Evolutionary conservation across 2,888 invertebrate species (phyloP).

Genomic region (Clusia tigrina): DNA sequence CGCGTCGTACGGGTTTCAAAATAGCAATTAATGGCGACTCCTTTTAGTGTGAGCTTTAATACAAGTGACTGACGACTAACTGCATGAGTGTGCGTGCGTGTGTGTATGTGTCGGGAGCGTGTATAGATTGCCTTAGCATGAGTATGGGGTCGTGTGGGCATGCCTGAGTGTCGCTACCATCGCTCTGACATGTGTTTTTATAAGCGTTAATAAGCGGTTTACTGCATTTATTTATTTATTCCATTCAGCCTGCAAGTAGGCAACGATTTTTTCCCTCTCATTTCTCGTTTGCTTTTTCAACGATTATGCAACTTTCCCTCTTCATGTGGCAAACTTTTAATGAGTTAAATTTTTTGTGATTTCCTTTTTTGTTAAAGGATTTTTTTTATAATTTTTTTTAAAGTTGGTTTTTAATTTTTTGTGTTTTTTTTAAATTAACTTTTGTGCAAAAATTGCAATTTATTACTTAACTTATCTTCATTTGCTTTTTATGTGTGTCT

Average conservation of each 20-base stretch:
- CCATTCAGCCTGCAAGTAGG: neutral
- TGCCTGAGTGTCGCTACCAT: too few relatives aligned
- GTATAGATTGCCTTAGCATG: too few relatives aligned
- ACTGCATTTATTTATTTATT: neutral
- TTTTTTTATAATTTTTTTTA: too few relatives aligned
- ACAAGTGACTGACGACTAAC: neutral
- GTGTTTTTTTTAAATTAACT: too few relatives aligned
- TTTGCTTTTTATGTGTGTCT: too few relatives aligned
- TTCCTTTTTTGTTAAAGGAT: too few relatives aligned
- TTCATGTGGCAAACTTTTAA: neutral
- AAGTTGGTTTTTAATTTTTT: too few relatives aligned
- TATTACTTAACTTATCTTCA: too few relatives aligned
- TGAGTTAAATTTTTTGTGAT: constrained; percentile 11
- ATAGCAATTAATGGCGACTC: neutral
- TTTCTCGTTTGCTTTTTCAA: neutral
- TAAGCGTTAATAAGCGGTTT: constrained; percentile 2
- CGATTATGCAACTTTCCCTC: neutral
- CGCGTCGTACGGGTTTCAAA: neutral
- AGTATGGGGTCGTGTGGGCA: too few relatives aligned
- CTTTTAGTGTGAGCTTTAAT: too few relatives aligned
- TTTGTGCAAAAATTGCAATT: too few relatives aligned
- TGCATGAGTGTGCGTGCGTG: neutral
- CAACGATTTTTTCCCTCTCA: neutral
- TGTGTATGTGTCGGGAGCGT: neutral
- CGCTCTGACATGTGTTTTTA: neutral